Base-by-base conservation (phyloP, 1,140 invertebrate genomes). In the Atopsyche davidsoni region DNA sequence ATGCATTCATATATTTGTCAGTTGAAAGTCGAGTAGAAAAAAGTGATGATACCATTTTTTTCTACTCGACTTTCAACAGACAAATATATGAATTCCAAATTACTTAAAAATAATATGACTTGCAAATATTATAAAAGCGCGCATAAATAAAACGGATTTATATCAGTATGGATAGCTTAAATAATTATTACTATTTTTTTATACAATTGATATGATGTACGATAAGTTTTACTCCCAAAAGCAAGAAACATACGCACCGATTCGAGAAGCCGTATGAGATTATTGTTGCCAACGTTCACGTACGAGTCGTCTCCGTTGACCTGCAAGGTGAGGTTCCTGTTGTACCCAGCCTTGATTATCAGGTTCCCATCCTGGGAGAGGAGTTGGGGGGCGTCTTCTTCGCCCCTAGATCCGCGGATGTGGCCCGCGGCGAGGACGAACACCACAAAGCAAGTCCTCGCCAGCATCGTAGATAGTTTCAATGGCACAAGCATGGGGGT, bases 301-400 rank as follows among this genome's bases (percentile, higher is more conserved):
- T 19, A 55, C n/a, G 53, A 46, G 3, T 47, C 23, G 3, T 28
- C 14, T 21, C 46, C 47, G 7, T 23, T 7, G 2, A 38, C 4
- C 1, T 42, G 18, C 10, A 55, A 35, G n/a, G 53, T 51, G 24
- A 55, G 23, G 17, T 55, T 55, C 18, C 18, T 55, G 14, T 51
- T 47, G 19, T 28, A 28, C n/a, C 39, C 48, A 9, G 53, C 19
- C 16, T 28, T 32, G 3, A 55, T 51, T 4, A 47, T 43, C 11
- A 55, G 25, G 19, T 55, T 51, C 19, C 53, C 53, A 43, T 55
- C 39, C n/a, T 32, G 9, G 9, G 43, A 36, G 2, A 43, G 35
- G 10, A 55, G 31, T 22, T 24, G 35, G 10, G 53, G 53, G 2
- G 42, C 28, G 3, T 50, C 40, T 9, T 11, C 6, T 7, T 28